Evolutionary conservation across 2,888 invertebrate genomes (phyloP), one percentile per base, ranked within the genome.

Genomic region (Agapetus fuscipes): DNA sequence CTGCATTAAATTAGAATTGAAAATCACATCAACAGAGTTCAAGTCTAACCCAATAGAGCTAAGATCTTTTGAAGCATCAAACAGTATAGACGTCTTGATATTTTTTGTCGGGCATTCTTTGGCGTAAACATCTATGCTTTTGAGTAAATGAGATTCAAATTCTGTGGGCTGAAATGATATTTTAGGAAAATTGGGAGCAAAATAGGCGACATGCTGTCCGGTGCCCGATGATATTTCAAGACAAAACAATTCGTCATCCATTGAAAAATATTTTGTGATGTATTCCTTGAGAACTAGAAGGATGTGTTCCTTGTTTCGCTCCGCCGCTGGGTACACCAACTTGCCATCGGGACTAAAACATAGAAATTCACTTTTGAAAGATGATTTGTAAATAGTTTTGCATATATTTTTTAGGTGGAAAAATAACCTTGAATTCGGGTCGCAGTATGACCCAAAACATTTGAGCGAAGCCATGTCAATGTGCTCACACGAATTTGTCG

Each of bases 1-100:
- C 56, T 94, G 93, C 33, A 91, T 79, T 83, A 93, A 83, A 56
- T 94, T 94, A 30, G 81, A 74, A 62, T 82, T 84, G 45, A 84
- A 72, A 49, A 91, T 75, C 48, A 84, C 81, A 60, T 93, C 87
- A 52, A 78, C 73, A 42, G 68, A 63, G 5, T 61, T 58, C 51
- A 63, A 61, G 44, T 59, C 52, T 51, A 69, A 66, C 13, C 64
- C 65, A 60, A 62, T 62, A 12, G 46, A 32, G 30, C 59, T 58
- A 30, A 69, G 51, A 31, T 60, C 71, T 29, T 69, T 65, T 3
- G 74, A 60, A 10, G 83, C 71, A 55, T 90, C 83, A 38, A 88
- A 64, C 38, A 61, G 56, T 9, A 80, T 53, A 1, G 90, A 86
- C 28, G 63, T 57, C 10, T 72, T 62, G 5, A 90, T 74, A 58